phyloP scores from a whole-genome alignment of 2,113 vertebrate species.

The Cyanocitta stelleri region DNA sequence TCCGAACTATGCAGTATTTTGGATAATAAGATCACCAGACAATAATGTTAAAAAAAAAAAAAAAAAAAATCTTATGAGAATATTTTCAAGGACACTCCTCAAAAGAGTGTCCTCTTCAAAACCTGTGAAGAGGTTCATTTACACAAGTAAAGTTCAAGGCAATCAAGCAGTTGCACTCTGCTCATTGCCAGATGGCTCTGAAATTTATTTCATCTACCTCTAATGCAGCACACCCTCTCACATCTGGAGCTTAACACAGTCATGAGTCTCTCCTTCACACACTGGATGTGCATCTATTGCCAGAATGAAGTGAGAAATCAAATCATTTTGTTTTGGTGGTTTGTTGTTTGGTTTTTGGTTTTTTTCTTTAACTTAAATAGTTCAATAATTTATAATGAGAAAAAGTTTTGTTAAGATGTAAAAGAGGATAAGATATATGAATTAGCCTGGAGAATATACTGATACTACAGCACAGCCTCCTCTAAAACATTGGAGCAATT shows the following conservation, averaged over 20 bases:
- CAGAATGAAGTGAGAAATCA: not conserved
- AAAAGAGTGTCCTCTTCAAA: not conserved
- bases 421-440: not conserved
- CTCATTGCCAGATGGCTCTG: not conserved
- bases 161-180: not conserved
- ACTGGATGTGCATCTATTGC: not conserved
- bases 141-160: not conserved
- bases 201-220: not conserved
- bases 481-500: not conserved
- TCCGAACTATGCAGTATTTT: not conserved
- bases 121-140: not conserved
- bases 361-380: not conserved
- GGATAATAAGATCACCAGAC: not conserved
- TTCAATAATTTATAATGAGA: not conserved
- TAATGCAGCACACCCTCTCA: not conserved
- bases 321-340: not conserved
- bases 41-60: not conserved
- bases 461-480: not conserved
- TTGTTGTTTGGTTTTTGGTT: not conserved
- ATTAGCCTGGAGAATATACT: not conserved
- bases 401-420: not conserved
- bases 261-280: not conserved
- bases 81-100: not conserved
- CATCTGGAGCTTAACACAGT: not conserved
- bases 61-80: not conserved